Evolutionary conservation across 2,797 vertebrate genomes (phyloP).

Genomic region (Sebastes aleutianus): DNA sequence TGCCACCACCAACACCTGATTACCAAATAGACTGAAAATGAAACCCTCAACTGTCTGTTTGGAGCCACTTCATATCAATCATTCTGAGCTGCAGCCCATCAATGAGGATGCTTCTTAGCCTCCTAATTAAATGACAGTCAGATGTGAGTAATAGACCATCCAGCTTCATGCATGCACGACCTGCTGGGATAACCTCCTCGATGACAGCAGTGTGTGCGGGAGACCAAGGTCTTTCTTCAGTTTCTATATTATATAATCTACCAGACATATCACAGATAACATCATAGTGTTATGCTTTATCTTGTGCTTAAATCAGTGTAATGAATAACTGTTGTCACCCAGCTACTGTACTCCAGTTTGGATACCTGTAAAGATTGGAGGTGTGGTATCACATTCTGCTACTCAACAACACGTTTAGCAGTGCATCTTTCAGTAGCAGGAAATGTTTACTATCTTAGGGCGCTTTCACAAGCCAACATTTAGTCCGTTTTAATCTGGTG

Average conservation of each 20-base stretch:
- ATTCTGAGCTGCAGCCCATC: not conserved
- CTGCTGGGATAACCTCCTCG: not conserved
- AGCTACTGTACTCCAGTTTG: not conserved
- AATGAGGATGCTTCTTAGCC: not conserved
- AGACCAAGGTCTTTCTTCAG: not conserved
- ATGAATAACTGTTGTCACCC: not conserved
- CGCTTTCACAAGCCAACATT: too few species aligned
- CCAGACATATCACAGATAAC: not conserved
- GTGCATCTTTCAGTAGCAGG: not conserved
- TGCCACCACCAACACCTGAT: not conserved
- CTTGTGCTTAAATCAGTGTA: not conserved
- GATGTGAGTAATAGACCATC: not conserved
- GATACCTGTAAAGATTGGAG: not conserved
- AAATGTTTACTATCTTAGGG: not conserved
- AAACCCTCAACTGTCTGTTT: not conserved
- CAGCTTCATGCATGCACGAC: not conserved
- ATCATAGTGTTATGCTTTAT: not conserved
- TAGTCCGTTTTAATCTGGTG: too few species aligned
- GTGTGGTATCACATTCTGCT: not conserved
- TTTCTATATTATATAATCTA: not conserved
- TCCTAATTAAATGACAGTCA: conserved; percentile 3
- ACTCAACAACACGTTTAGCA: not conserved
- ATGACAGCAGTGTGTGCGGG: not conserved
- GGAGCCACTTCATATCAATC: not conserved
- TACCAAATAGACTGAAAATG: not conserved